Evolutionary conservation across 2,888 invertebrate genomes (phyloP), one percentile per base, ranked within the genome.

Genomic region (Spodoptera exigua): DNA sequence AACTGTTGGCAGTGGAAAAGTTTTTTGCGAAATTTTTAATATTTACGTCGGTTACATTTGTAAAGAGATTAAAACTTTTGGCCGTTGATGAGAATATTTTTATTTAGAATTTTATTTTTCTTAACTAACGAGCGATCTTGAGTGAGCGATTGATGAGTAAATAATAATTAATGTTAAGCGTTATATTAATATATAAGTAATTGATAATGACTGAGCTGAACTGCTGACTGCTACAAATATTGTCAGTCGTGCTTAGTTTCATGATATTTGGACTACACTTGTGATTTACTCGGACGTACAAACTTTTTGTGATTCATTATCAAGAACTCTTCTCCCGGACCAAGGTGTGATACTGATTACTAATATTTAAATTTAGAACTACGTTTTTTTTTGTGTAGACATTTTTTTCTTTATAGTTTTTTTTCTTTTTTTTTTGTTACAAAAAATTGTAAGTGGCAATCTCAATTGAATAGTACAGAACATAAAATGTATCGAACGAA

Each of bases 31-130:
- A 93, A 90, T 91, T 92, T 93, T 92, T 91, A 88, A 93, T 93
- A 93, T 93, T 90, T 94, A 94, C 87, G 88, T 92, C 92, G 90
- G 93, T 93, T 93, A 91, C 84, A 91, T 89, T 93, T 92, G 86
- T 89, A 79, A 88, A 91, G 89, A 92, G 91, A 92, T 87, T 77
- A 80, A 61, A 89, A 88, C 83, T 82, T 93, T 93, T 89, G 93
- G 93, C 90, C 87, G 90, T 92, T 93, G 87, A 88, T 88, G 85
- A 90, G 80, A 88, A 89, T 92, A 91, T 89, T 93, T 89, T 91
- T 84, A 83, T 89, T 92, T 89, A 84, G 85, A 85, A 81, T 88
- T 27, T 91, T 87, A 86, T 89, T 91, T 91, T 90, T 89, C 83
- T 84, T 86, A 84, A 80, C 62, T 79, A 76, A 82, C 79, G 82